A percentile compares a stretch with the other conserved stretches of the same genome.
These are phyloP conservation scores for Polypterus bichir DNA, from an alignment of 2,113 vertebrate species.

Conservation along the genomic window DNA sequence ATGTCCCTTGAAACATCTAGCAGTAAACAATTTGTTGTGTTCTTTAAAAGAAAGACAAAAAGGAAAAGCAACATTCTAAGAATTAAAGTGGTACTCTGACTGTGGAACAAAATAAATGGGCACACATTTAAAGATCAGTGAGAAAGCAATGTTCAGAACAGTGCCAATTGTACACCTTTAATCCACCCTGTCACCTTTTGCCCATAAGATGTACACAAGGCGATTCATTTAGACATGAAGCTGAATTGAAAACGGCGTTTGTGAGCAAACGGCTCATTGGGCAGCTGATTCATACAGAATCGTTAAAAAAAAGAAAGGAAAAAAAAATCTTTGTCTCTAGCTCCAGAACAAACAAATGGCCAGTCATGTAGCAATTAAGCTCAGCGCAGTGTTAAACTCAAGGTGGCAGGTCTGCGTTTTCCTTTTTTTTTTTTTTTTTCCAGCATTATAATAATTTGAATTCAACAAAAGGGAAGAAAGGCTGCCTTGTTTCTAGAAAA, in stretches of 20 bases:
- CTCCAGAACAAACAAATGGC: conserved; percentile 50
- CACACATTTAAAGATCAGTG: too few relatives aligned
- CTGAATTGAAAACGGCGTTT: neutral
- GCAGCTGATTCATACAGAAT: conserved; percentile 44
- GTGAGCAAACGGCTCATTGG: neutral
- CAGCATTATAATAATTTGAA: too few relatives aligned
- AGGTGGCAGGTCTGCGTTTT: conserved; percentile 38
- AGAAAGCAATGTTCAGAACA: too few relatives aligned
- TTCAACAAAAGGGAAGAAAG: conserved; percentile 14
- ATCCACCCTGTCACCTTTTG: neutral
- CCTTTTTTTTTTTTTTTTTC: conserved; percentile 6
- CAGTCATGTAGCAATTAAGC: conserved; percentile 47
- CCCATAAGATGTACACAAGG: neutral
- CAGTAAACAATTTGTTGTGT: too few relatives aligned
- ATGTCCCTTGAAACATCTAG: too few relatives aligned
- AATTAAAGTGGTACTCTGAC: too few relatives aligned
- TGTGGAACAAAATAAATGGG: too few relatives aligned
- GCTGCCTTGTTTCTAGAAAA: conserved; percentile 8
- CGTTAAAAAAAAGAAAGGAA: conserved; percentile 14
- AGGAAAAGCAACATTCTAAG: too few relatives aligned
- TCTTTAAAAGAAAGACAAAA: too few relatives aligned
- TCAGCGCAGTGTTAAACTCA: conserved; percentile 42
- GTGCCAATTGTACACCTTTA: neutral
- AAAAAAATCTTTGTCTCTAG: conserved; percentile 35
- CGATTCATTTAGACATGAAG: neutral